Evolutionary conservation across 1,140 invertebrate species (phyloP), one percentile per base, ranked within the genome.

Genomic region (Dendrolimus punctatus): DNA sequence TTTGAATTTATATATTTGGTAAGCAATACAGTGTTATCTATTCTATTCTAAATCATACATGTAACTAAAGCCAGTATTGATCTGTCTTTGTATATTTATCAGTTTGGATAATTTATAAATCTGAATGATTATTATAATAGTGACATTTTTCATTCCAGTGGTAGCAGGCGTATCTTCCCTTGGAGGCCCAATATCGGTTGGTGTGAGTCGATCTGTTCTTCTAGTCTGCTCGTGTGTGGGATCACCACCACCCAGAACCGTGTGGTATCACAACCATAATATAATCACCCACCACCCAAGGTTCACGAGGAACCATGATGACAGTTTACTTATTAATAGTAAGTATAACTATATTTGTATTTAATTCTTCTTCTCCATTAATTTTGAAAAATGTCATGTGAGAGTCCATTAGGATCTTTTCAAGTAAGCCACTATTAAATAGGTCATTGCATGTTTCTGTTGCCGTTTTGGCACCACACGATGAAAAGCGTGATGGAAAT

Each of bases 251-350:
- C 90, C 91, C 1, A 76, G 87, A 39, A 90, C 89, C 23, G 87
- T 87, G 8, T 91, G 91, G 91, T 90, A 88, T 2, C 88, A 90
- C 61, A 81, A 87, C 54, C 89, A 88, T 46, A 80, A 73, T 53
- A 89, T 90, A 60, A 84, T 91, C 59, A 89, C 88, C 4, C 89
- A 90, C 52, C 87, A 89, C 54, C 86, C 88, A 5, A 83, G 89
- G 58, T 90, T 90, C 58, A 89, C 90, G 45, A 83, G 90, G 49
- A 90, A 90, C 8, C 59, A 80, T 40, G 89, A 91, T 52, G 89
- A 90, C 41, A 89, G 90, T 62, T 76, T 91, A 40, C 82, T 87
- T 46, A 90, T 91, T 54, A 87, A 89, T 44, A 89, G 89, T 90
- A 71, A 76, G 77, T 60, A 39, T 45, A 42, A 47, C 37, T 10